Evolutionary conservation across 2,888 invertebrate genomes (phyloP), one percentile per base, ranked within the genome.

Genomic region (Entomobrya multifasciata): DNA sequence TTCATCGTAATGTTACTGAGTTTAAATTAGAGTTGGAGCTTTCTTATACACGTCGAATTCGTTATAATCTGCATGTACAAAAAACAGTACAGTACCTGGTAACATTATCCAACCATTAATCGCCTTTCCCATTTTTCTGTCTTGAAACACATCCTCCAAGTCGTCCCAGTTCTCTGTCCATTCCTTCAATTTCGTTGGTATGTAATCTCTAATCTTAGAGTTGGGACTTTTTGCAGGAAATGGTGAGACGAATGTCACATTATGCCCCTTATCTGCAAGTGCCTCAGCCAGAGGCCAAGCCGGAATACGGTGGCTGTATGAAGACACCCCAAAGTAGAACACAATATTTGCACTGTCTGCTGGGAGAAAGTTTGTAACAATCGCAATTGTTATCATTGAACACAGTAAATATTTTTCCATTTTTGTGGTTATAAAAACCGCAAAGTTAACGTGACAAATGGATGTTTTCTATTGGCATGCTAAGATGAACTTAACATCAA

Each of bases 161-260:
- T 70, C 57, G 15, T 17, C 81, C 81, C 70, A 81, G 1, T 1
- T 8, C 1, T 70, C 57, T 1, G 41, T 49, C 77, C 67, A 77
- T 25, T 67, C 72, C 13, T 77, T 62, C 10, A 84, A n/a, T 41
- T 55, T 67, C 11, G 0, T 25, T 25, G 84, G 84, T 5, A 77
- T 78, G 20, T 65, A 77, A 25, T 84, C 84, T 11, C 15, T 3
- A 11, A 84, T 22, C 22, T 84, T 84, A 41, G 76, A 78, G 17
- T 84, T 30, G 11, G 84, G 76, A 30, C 17, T 74, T 76, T 83
- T 83, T 30, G 76, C 49, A 8, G 76, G 77, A 41, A 25, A 85
- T 1, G 85, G 85, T 15, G 85, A 85, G 22, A 85, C 55, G 30
- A 85, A 85, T 20, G 85, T 85, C 3, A 85, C 85, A 85, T 79